Evolutionary conservation across 2,113 vertebrate genomes (phyloP), one percentile per base, ranked within the genome.

Genomic region (Corvus moneduloides): DNA sequence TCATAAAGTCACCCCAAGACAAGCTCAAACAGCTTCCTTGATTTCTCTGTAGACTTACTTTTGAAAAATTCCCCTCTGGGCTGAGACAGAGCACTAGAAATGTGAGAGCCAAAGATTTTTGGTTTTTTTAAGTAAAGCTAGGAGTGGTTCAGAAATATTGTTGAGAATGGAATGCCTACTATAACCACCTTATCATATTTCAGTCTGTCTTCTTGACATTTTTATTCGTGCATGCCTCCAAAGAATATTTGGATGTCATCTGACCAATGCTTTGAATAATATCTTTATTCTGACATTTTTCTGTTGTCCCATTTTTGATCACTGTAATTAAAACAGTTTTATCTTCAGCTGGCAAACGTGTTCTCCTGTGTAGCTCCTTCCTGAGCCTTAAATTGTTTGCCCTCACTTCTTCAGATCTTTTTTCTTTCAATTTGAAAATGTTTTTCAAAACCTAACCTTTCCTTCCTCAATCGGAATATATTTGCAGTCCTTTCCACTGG

Each of bases 81-180:
- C 90, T 94, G 88, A 89, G 82, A 86, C 1, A 0, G 66, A 94
- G 72, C 64, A 72, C 80, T 77, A 64, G 88, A 96, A 90, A 96
- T 92, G 49, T 75, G 93, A 96, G 76, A 93, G 72, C 48, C 37
- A 61, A 92, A 89, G 68, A 56, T 74, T 94, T 95, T 77, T 49
- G 26, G 1, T 33, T 84, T 85, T 95, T 96, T 89, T 35, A 48
- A 92, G 87, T 92, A 93, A 92, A 93, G 26, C 81, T 94, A 84
- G 85, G 92, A 92, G 93, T 90, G 79, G 79, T 94, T 90, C 72
- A 93, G 6, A 96, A 96, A 93, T 90, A 94, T 37, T 93, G 64
- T 94, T 87, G 73, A 90, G 92, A 93, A 92, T 87, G 85, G 92
- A 92, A 95, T 96, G 88, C 90, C 76, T 94, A 93, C 85, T 94